Evolutionary conservation across 2,113 vertebrate genomes (phyloP).

Genomic region (Anhinga rufa): DNA sequence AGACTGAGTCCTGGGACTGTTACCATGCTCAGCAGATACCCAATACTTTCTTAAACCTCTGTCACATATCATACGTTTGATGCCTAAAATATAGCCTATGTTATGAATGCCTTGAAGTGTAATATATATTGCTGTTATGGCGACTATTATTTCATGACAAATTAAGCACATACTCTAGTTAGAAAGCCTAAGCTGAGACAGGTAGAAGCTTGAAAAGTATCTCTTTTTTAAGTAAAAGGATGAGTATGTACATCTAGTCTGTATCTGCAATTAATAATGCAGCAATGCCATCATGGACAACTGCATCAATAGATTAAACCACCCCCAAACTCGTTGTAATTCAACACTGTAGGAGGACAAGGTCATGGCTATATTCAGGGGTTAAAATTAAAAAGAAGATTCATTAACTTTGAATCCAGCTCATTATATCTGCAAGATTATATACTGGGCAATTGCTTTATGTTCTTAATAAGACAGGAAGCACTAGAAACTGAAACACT

Average conservation of each 20-base stretch:
- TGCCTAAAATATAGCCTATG: not conserved
- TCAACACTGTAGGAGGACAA: slow-evolving; percentile 18
- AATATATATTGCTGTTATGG: not conserved
- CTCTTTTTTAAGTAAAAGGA: not conserved
- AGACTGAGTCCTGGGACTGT: not conserved
- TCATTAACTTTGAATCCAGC: slow-evolving; percentile 18
- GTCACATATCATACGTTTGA: not conserved
- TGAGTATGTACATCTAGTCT: not conserved
- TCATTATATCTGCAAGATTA: not conserved
- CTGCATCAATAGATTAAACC: slow-evolving; percentile 13
- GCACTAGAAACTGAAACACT: not conserved
- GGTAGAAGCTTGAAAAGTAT: not conserved
- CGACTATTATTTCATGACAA: not conserved
- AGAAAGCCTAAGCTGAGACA: not conserved
- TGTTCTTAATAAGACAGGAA: slow-evolving; percentile 5
- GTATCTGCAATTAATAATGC: not conserved
- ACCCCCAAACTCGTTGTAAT: not conserved
- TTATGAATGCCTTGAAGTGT: not conserved
- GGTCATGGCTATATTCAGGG: not conserved
- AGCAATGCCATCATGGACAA: not conserved
- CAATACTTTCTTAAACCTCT: not conserved
- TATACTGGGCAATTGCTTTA: not conserved
- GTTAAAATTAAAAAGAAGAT: slow-evolving; percentile 38
- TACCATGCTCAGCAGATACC: not conserved
- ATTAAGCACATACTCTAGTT: not conserved